These are phyloP conservation scores for Pomacea canaliculata DNA, from an alignment of 2,888 invertebrate genomes.

Conservation along the genomic window DNA sequence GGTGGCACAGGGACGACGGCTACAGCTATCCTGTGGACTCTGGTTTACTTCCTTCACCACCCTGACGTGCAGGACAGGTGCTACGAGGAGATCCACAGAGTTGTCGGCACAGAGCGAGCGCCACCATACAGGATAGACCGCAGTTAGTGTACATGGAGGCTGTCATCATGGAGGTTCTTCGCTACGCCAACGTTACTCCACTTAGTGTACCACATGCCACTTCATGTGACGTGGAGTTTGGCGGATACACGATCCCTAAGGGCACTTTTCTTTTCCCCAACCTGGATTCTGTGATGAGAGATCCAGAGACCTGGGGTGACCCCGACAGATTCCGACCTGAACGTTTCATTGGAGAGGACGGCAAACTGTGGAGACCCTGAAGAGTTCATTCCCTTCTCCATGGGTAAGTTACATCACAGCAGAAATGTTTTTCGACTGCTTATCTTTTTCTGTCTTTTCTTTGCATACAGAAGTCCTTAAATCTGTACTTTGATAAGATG, in stretches of 20 bases:
- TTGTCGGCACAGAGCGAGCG: constrained; percentile 59
- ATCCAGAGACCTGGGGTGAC: constrained; percentile 46
- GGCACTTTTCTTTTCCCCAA: constrained; percentile 16
- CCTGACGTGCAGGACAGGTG: constrained; percentile 73
- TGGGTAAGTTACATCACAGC: no score
- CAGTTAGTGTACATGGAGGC: no score
- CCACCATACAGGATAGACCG: constrained; percentile 40
- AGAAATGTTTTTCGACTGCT: no score
- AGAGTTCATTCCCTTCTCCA: constrained; percentile 41
- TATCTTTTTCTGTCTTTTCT: no score
- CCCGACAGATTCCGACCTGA: constrained; percentile 52
- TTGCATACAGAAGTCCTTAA: no score
- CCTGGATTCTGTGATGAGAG: constrained; percentile 46
- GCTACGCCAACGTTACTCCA: no score
- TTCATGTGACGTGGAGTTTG: constrained; percentile 46
- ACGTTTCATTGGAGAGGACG: constrained; percentile 44
- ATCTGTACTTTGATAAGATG: no score
- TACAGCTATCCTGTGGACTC: constrained; percentile 86
- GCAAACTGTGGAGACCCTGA: constrained; percentile 31
- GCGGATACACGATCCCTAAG: constrained; percentile 57
- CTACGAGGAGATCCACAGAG: constrained; percentile 42
- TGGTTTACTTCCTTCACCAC: constrained; percentile 84
- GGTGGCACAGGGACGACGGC: constrained; percentile 78
- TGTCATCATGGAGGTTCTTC: no score
- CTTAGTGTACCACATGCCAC: constrained; percentile 36